Percentiles rank a stretch among this genome's conserved stretches.
phyloP scores from a whole-genome alignment of 2,113 vertebrate genomes.

The Protomyctophum bolini region DNA sequence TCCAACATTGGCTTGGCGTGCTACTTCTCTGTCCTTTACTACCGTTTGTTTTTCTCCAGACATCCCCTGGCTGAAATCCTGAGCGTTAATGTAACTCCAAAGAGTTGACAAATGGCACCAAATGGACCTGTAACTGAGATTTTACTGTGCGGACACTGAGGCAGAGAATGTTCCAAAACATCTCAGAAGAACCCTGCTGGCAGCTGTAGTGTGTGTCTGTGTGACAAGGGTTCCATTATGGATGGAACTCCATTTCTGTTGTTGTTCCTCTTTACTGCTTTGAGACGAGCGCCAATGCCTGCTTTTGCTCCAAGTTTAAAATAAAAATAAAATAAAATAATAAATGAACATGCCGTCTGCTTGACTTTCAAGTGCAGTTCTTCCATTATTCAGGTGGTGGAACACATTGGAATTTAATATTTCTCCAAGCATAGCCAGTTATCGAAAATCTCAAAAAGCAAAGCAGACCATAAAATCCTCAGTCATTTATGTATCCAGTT shows the following conservation, averaged over 20 bases:
- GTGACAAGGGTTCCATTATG: constrained; percentile 29
- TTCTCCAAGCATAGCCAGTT: constrained; percentile 20
- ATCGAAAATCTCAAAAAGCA: constrained; percentile 21
- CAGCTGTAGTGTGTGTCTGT: background rate
- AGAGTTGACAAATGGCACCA: no score
- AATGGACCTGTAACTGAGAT: no score
- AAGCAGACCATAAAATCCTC: background rate
- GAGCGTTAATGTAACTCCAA: no score
- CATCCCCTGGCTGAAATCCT: background rate
- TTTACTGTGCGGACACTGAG: constrained; percentile 13
- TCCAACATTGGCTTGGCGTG: constrained; percentile 22
- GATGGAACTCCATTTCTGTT: constrained; percentile 22
- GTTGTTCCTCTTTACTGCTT: constrained; percentile 34
- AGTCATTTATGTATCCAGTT: no score
- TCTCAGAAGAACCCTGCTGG: background rate
- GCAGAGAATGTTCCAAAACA: constrained; percentile 58
- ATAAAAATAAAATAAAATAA: constrained; percentile 25
- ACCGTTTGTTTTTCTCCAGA: constrained; percentile 37
- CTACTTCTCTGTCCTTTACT: constrained; percentile 12
- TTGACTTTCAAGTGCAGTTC: constrained; percentile 20
- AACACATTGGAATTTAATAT: constrained; percentile 27
- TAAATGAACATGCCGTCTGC: constrained; percentile 23
- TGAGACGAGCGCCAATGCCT: constrained; percentile 33
- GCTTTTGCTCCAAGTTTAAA: constrained; percentile 43
- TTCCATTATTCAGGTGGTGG: constrained; percentile 30